Conservation (phyloP, 2,888 invertebrate genomes). For the Latheticus oryzae region DNA sequence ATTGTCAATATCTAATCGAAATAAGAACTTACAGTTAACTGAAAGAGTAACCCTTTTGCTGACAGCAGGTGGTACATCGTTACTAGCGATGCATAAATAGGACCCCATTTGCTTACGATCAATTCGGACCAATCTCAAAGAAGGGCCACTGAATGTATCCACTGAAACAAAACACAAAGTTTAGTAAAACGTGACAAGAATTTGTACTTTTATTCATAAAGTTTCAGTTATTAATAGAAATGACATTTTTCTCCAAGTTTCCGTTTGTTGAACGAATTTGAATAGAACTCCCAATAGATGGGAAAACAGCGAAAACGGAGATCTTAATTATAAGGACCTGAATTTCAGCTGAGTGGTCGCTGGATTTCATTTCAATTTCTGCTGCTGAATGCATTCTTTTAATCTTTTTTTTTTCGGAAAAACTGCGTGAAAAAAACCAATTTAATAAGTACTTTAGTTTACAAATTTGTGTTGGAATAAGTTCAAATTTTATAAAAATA, state of each 20-base stretch:
- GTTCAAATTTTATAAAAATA: no score
- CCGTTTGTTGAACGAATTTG: conserved; percentile 13
- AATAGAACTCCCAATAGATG: conserved; percentile 8
- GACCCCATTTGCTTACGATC: conserved; percentile 73
- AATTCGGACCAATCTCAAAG: conserved; percentile 68
- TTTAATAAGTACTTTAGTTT: conserved; percentile 4
- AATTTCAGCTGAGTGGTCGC: conserved; percentile 2
- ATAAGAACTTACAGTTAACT: conserved; percentile 85
- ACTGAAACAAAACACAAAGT: conserved; percentile 59
- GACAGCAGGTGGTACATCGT: conserved; percentile 72
- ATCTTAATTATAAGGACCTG: conserved; percentile 11
- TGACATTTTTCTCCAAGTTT: conserved; percentile 6
- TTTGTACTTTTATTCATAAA: no score
- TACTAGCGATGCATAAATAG: conserved; percentile 73
- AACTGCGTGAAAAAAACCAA: background rate
- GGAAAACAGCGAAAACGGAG: conserved; percentile 6
- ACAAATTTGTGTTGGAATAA: no score
- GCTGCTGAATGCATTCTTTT: conserved; percentile 2
- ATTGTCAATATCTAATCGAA: no score
- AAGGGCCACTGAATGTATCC: conserved; percentile 69
- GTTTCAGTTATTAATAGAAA: no score
- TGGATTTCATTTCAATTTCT: conserved; percentile 5
- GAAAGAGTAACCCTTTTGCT: conserved; percentile 79
- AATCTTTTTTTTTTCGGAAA: conserved; percentile 5
- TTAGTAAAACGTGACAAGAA: conserved; percentile 25